These are phyloP conservation scores for Cardinalis cardinalis DNA, from an alignment of 2,113 vertebrate species.

Conservation along the genomic window DNA sequence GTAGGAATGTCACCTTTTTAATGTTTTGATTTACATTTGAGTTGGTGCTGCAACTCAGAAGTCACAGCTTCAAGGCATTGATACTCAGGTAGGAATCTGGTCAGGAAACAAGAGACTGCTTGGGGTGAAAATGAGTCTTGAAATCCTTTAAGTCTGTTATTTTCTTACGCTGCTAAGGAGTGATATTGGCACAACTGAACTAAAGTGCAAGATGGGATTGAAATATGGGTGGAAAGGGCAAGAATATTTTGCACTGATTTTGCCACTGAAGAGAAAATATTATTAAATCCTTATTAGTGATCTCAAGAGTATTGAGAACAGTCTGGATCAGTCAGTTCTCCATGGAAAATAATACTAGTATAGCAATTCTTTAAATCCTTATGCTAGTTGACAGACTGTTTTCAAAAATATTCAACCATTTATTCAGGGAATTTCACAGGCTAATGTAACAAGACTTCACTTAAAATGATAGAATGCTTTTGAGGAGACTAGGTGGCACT, in stretches of 20 bases:
- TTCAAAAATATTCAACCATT: background rate
- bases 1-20: background rate
- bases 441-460: background rate
- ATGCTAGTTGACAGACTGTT: background rate
- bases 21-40: background rate
- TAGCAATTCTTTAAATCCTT: background rate
- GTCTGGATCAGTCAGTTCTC: background rate
- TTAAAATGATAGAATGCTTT: background rate
- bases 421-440: background rate
- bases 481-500: background rate
- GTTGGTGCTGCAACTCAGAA: background rate
- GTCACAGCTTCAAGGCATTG: background rate
- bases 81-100: background rate
- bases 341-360: background rate
- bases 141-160: background rate
- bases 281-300: background rate
- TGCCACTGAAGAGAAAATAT: background rate
- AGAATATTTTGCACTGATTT: background rate
- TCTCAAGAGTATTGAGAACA: background rate
- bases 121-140: background rate
- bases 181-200: background rate
- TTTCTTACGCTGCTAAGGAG: background rate
- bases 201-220: background rate
- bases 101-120: background rate
- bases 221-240: background rate